These are phyloP conservation scores for Cordylochernes scorpioides DNA, from an alignment of 2,888 invertebrate species.

Conservation along the genomic window DNA sequence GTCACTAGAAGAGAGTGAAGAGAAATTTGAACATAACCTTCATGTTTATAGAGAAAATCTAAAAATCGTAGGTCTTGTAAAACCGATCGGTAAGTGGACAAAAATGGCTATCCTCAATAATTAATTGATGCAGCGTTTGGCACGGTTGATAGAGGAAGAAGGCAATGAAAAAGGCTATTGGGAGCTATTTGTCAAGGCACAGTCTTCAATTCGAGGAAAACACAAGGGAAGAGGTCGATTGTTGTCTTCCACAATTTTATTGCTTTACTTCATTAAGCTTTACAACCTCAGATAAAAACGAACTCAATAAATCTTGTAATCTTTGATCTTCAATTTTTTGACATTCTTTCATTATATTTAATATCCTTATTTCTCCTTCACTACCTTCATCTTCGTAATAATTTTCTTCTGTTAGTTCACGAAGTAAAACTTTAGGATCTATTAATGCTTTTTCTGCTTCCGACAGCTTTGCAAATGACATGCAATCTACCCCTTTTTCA, in stretches of 20 bases:
- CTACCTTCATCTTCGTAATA: conserved; percentile 1
- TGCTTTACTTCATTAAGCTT: not conserved
- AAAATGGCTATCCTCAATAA: conserved; percentile 1
- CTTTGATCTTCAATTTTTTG: not conserved
- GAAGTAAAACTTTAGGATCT: too few species aligned
- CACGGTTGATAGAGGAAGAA: not conserved
- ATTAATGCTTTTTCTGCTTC: too few species aligned
- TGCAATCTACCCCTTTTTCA: too few species aligned
- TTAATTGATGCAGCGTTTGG: not conserved
- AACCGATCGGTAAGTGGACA: conserved; percentile 1
- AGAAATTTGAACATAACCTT: conserved; percentile 1
- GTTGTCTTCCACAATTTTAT: not conserved
- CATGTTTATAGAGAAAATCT: not conserved
- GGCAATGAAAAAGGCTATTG: conserved; percentile 1
- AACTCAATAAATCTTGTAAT: not conserved
- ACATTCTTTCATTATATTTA: not conserved
- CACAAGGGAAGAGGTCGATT: conserved; percentile 1
- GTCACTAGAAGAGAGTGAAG: too few species aligned
- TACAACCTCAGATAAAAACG: not conserved
- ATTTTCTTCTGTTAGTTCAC: not conserved
- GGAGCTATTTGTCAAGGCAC: conserved; percentile 1
- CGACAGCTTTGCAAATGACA: too few species aligned
- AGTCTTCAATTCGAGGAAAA: conserved; percentile 1
- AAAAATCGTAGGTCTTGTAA: not conserved
- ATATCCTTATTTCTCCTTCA: conserved; percentile 1